phyloP scores from a whole-genome alignment of 2,113 vertebrate genomes.

The Paramormyrops kingsleyae region DNA sequence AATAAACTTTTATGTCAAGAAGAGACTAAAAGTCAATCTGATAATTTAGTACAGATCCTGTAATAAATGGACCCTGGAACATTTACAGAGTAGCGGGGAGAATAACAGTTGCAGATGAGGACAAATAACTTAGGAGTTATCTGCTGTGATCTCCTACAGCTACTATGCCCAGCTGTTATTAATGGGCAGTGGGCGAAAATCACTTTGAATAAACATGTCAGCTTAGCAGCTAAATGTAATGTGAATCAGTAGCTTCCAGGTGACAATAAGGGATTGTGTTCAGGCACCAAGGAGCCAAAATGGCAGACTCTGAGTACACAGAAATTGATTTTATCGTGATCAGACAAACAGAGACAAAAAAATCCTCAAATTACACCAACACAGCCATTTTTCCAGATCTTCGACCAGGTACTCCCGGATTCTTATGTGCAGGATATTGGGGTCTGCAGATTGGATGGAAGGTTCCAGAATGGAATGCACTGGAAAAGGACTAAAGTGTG shows the following conservation, averaged over 20 bases:
- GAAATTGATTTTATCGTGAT: background rate
- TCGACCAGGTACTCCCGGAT: background rate
- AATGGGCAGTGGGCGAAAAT: background rate
- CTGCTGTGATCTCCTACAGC: background rate
- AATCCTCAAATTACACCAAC: background rate
- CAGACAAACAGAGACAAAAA: background rate
- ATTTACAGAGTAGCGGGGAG: background rate
- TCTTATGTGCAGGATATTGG: background rate
- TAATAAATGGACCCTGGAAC: background rate
- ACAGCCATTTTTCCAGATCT: background rate
- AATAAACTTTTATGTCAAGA: conserved; percentile 2
- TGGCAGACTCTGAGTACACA: background rate
- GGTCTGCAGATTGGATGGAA: background rate
- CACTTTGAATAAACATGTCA: background rate
- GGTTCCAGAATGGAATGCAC: background rate
- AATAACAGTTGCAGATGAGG: background rate
- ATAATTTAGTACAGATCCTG: background rate
- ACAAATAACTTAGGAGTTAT: background rate
- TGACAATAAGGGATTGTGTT: background rate
- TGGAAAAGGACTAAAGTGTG: background rate
- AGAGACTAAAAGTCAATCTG: background rate
- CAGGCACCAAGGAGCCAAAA: background rate
- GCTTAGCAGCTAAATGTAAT: background rate
- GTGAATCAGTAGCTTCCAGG: background rate
- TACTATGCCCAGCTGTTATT: background rate